Conservation (phyloP, 2,797 vertebrate genomes). For the Ambastaia sidthimunki region DNA sequence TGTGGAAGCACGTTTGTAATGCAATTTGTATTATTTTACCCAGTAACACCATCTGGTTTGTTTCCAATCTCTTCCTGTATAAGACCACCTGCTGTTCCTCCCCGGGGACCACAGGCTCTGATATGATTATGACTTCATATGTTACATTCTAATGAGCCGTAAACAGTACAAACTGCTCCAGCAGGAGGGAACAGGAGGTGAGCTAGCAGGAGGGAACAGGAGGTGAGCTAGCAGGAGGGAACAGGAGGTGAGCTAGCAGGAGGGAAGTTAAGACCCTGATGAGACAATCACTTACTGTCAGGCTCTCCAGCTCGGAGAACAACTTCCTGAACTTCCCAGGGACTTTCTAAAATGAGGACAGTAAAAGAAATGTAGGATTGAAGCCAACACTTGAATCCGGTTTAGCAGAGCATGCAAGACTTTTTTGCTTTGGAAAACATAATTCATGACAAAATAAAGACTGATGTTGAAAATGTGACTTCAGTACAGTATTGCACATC, state of each 20-base stretch:
- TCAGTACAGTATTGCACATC: background rate
- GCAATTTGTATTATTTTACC: slow-evolving; percentile 8
- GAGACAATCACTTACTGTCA: slow-evolving; percentile 87
- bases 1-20: slow-evolving; percentile 36
- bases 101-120: slow-evolving; percentile 8
- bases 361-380: slow-evolving; percentile 24
- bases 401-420: background rate
- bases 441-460: background rate
- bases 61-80: background rate
- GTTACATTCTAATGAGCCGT: slow-evolving; percentile 27
- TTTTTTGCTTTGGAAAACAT: background rate
- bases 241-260: slow-evolving; percentile 28
- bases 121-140: slow-evolving; percentile 40
- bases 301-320: slow-evolving; percentile 93
- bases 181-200: slow-evolving; percentile 34
- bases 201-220: slow-evolving; percentile 20
- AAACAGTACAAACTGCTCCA: slow-evolving; percentile 27
- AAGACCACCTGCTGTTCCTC: slow-evolving; percentile 15
- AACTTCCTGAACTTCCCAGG: slow-evolving; percentile 97
- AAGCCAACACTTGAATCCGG: background rate
- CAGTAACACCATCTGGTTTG: slow-evolving; percentile 9
- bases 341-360: slow-evolving; percentile 85
- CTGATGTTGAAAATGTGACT: background rate
- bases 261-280: slow-evolving; percentile 17
- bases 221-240: slow-evolving; percentile 34